phyloP scores from a whole-genome alignment of 2,888 invertebrate genomes.

The Reticulitermes lucifugus region DNA sequence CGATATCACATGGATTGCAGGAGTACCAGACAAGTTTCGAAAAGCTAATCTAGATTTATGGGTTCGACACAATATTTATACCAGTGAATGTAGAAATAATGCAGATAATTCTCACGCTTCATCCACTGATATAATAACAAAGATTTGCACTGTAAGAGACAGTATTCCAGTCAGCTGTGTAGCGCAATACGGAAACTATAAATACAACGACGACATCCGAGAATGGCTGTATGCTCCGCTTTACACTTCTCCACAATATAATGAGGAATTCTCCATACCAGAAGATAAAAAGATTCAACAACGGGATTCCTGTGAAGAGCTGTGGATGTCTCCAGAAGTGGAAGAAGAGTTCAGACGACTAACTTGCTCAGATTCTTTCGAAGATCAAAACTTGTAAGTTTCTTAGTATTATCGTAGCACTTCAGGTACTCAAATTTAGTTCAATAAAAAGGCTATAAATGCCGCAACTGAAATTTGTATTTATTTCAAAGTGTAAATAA shows the following conservation, averaged over 20 bases:
- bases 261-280: not conserved
- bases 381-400: not conserved
- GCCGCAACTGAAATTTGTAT: not conserved
- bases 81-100: not conserved
- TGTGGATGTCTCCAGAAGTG: constrained; percentile 2
- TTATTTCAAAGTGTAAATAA: not conserved
- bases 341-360: not conserved
- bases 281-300: not conserved
- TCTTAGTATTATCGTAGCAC: not conserved
- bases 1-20: constrained; percentile 21
- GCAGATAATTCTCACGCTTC: not conserved
- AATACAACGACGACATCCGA: constrained; percentile 69
- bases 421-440: not conserved
- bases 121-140: not conserved
- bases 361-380: not conserved
- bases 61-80: constrained; percentile 14
- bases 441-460: not conserved
- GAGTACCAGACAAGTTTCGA: constrained; percentile 23
- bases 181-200: constrained; percentile 70
- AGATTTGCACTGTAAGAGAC: constrained; percentile 66
- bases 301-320: not conserved
- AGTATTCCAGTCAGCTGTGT: constrained; percentile 74
- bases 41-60: constrained; percentile 20
- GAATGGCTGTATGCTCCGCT: constrained; percentile 62
- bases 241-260: not conserved